Evolutionary conservation across 2,113 vertebrate genomes (phyloP), one percentile per base, ranked within the genome.

Genomic region (Micromys minutus): DNA sequence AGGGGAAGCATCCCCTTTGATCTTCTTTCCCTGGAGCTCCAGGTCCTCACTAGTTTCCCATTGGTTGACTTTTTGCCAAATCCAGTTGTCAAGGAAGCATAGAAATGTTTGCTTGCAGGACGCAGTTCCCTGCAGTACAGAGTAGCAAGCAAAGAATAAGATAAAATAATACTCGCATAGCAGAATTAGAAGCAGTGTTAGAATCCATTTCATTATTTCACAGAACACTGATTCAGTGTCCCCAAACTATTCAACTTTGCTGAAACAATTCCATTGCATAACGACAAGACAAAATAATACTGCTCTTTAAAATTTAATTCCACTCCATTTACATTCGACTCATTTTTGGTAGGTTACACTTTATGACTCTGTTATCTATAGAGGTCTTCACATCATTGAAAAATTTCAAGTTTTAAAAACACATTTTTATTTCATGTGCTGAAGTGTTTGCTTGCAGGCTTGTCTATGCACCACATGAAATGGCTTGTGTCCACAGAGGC

Each of bases 221-320:
- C 15, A 75, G 13, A 87, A 24, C 52, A 90, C 0, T 63, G 22
- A 22, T 63, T 86, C 0, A 26, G 0, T 57, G 65, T 72, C n/a
- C 57, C 36, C 52, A 69, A 39, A 87, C 36, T 71, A 29, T 10
- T 79, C 5, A 77, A 21, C 8, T 45, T 87, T 81, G 13, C 29
- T 55, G 36, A 80, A 84, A 84, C 4, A 75, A 36, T 42, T 76
- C 81, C 29, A 65, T 5, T 80, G 69, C 6, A 57, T 79, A 86
- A 31, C 0, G n/a, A 55, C 26, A 74, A n/a, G n/a, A n/a, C 55
- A 57, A 85, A 72, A 11, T 85, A 75, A 96, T 77, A 47, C 9
- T 86, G 5, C 69, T 90, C 91, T 29, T 83, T 87, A 91, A 92
- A 95, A 52, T 45, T 71, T 80, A 77, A 77, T 77, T 93, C 15